Conservation (phyloP, 2,888 invertebrate species). For the Resseliella maxima region DNA sequence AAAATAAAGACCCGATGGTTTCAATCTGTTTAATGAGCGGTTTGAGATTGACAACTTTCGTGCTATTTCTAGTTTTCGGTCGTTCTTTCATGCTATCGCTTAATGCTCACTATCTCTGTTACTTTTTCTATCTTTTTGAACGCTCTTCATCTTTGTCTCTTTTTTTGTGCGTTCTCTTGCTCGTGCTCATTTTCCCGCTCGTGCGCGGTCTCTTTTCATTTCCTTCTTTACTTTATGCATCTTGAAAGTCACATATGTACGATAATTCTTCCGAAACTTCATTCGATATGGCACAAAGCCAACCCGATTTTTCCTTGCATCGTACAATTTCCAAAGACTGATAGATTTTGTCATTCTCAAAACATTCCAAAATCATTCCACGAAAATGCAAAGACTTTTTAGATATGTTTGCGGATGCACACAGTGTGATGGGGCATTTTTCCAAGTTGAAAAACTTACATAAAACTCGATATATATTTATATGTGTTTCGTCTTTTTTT, state of each 20-base stretch:
- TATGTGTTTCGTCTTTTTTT: too few relatives aligned
- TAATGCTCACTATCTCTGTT: too few relatives aligned
- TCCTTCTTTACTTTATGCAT: too few relatives aligned
- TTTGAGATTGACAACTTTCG: neutral
- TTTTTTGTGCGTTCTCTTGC: too few relatives aligned
- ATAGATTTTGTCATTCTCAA: neutral
- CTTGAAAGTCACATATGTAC: neutral
- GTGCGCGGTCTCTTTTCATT: too few relatives aligned
- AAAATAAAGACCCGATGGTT: neutral
- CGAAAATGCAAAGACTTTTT: neutral
- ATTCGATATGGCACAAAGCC: neutral
- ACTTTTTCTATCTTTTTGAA: too few relatives aligned
- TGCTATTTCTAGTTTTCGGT: neutral
- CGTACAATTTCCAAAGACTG: neutral
- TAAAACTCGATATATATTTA: too few relatives aligned
- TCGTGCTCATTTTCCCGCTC: too few relatives aligned
- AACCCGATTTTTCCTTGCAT: neutral
- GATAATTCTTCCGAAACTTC: neutral
- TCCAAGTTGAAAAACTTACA: neutral
- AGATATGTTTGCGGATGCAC: too few relatives aligned
- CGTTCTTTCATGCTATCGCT: too few relatives aligned
- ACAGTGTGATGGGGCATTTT: too few relatives aligned
- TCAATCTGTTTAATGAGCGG: constrained; percentile 16
- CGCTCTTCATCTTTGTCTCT: too few relatives aligned
- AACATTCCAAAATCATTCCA: neutral